Percentiles rank a stretch among this genome's conserved stretches.
Evolutionary conservation across 2,797 vertebrate genomes (phyloP).

Genomic region (Oreortyx pictus): DNA sequence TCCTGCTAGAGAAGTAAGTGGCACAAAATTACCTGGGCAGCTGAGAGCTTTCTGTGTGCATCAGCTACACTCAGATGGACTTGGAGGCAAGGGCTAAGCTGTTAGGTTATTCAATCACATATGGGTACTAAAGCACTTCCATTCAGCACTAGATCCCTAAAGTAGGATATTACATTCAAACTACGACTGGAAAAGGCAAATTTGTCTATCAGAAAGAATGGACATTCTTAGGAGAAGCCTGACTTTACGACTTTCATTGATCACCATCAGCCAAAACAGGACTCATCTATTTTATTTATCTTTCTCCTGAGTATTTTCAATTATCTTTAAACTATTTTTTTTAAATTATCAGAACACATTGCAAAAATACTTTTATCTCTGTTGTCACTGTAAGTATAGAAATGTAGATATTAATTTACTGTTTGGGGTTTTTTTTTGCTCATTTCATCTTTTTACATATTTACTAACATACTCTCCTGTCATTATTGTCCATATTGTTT

Average conservation of each 20-base stretch:
- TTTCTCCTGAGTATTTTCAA: neutral
- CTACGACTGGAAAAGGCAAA: neutral
- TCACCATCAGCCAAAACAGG: neutral
- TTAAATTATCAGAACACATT: neutral
- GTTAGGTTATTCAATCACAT: neutral
- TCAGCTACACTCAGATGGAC: neutral
- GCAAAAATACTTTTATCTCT: neutral
- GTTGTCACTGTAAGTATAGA: neutral
- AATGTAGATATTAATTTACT: neutral
- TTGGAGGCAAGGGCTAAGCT: neutral
- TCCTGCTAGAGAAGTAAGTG: neutral
- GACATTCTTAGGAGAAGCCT: neutral
- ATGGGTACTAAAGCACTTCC: neutral
- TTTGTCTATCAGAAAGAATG: neutral
- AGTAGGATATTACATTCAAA: neutral
- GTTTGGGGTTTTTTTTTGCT: neutral
- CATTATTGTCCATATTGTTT: neutral
- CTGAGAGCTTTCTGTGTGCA: neutral
- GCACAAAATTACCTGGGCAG: neutral
- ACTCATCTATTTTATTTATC: neutral
- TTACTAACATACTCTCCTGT: neutral
- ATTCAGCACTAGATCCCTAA: neutral
- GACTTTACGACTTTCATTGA: neutral
- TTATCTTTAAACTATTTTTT: neutral
- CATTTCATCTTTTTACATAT: neutral